Base-by-base conservation (phyloP, 2,797 vertebrate genomes). In the Pogoniulus pusillus region DNA sequence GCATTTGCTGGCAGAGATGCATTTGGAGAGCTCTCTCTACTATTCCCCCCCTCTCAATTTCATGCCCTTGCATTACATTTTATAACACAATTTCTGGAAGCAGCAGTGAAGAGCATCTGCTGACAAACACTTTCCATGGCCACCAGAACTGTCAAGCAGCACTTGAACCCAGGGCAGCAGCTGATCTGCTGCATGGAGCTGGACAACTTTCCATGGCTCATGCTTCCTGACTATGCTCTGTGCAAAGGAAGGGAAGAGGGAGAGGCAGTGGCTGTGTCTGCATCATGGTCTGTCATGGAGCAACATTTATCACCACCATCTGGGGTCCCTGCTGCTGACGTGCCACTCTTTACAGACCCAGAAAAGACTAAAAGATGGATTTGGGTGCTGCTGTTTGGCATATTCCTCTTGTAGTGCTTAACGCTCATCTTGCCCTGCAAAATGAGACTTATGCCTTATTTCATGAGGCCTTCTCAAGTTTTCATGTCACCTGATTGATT, bases 1-100 rank as follows among this genome's bases (percentile, higher is more conserved):
- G 29, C 0, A 0, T 24, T 57, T 45, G 78, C 74, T 66, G 70
- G 17, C 70, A 57, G 53, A 69, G 65, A 3, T 0, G 24, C 1
- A 3, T 64, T 76, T 54, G 32, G 47, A 66, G 45, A 54, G 20
- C 49, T 47, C 26, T 26, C 53, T 63, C 8, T 10, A 6, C 49
- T 32, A 17, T 32, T 76, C 32, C 9, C 20, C 43, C 19, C 43
- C 19, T 13, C 10, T 10, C 45, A 47, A 15, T 85, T 6, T 3
- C n/a, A 26, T 1, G 3, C 49, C 49, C 80, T 76, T 45, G 45
- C n/a, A 12, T 24, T 45, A 8, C 14, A 3, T 27, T 57, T 51
- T 35, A 32, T 8, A 54, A 39, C 5, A 30, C 12, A 1, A 6
- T 65, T 73, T 79, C 76, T 90, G 74, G 57, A 27, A 54, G 47